phyloP scores from a whole-genome alignment of 2,888 invertebrate species.

The Elysia crispata region DNA sequence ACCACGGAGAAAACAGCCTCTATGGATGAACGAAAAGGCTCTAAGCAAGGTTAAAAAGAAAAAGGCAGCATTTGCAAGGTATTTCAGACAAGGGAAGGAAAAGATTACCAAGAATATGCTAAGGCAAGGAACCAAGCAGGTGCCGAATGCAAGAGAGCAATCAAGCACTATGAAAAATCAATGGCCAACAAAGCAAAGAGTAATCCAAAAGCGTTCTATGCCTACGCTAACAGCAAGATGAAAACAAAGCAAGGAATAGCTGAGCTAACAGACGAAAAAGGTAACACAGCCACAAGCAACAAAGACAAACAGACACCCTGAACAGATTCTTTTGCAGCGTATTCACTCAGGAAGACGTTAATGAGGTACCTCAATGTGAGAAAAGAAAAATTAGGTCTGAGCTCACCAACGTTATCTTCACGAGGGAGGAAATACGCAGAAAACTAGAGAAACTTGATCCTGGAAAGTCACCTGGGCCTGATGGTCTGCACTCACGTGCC shows the following conservation, averaged over 20 bases:
- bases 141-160: slow-evolving; percentile 18
- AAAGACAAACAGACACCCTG: slow-evolving; percentile 21
- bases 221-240: slow-evolving; percentile 17
- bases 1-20: background rate
- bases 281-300: slow-evolving; percentile 12
- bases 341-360: slow-evolving; percentile 10
- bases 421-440: background rate
- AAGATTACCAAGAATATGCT: slow-evolving; percentile 35
- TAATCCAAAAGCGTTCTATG: slow-evolving; percentile 5
- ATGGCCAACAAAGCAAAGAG: background rate
- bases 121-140: slow-evolving; percentile 27
- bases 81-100: slow-evolving; percentile 42
- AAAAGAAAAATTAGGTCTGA: background rate
- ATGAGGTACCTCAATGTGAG: background rate
- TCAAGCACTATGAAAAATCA: background rate
- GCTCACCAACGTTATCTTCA: background rate
- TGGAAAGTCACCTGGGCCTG: background rate
- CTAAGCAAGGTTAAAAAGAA: slow-evolving; percentile 33
- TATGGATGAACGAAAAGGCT: slow-evolving; percentile 34
- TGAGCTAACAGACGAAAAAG: background rate
- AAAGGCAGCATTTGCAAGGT: slow-evolving; percentile 22
- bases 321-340: slow-evolving; percentile 33
- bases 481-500: background rate
- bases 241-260: slow-evolving; percentile 19
- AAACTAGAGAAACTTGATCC: background rate